Evolutionary conservation across 2,797 vertebrate genomes (phyloP).

Genomic region (Argya squamiceps): DNA sequence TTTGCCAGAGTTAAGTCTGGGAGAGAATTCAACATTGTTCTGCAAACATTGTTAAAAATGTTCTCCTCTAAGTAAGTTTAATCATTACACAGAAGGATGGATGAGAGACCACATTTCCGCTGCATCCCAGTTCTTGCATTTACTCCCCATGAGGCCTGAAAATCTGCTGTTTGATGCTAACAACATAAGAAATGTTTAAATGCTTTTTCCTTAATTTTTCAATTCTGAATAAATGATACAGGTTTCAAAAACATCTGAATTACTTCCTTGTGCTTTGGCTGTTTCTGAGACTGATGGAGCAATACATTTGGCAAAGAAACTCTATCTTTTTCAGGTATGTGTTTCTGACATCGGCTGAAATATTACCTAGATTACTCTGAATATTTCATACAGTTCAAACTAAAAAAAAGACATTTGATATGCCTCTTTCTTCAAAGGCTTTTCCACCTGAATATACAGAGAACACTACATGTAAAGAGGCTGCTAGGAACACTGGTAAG

Average conservation of each 20-base stretch:
- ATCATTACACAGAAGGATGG: conserved; percentile 76
- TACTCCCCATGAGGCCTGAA: conserved; percentile 41
- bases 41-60: conserved; percentile 60
- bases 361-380: not conserved
- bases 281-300: not conserved
- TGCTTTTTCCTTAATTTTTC: not conserved
- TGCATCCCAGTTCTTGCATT: conserved; percentile 59
- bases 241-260: not conserved
- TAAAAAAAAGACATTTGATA: not conserved
- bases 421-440: not conserved
- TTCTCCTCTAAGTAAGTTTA: conserved; percentile 62
- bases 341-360: not conserved
- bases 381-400: not conserved
- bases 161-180: conserved; percentile 39
- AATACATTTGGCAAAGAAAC: not conserved
- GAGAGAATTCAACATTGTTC: conserved; percentile 55
- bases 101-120: conserved; percentile 68
- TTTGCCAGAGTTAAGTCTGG: conserved; percentile 55
- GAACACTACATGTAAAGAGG: not conserved
- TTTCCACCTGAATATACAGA: not conserved
- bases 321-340: not conserved
- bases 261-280: conserved; percentile 17
- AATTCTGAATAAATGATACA: not conserved
- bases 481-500: not conserved
- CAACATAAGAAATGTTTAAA: not conserved